Evolutionary conservation across 1,140 invertebrate species (phyloP).

Genomic region (Pararge aegeria): DNA sequence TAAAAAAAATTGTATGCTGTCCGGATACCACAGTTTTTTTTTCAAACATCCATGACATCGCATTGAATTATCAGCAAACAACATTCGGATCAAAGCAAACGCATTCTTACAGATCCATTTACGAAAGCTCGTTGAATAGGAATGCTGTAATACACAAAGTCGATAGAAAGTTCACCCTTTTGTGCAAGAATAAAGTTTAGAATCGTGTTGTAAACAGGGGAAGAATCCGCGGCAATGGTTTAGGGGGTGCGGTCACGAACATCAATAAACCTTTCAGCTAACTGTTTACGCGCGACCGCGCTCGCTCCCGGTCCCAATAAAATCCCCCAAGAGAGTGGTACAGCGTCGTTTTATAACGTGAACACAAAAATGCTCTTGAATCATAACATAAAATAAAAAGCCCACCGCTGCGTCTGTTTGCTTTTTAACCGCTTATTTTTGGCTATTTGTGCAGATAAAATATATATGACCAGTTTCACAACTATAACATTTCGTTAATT

Average conservation of each 20-base stretch:
- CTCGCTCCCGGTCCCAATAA: constrained; percentile 27
- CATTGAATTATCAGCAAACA: background rate
- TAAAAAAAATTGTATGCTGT: too few species aligned
- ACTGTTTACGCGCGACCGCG: constrained; percentile 55
- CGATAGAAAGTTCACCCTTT: background rate
- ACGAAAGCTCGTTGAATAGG: background rate
- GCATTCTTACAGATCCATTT: too few species aligned
- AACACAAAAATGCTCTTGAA: background rate
- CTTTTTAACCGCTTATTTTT: too few species aligned
- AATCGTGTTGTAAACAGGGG: constrained; percentile 25
- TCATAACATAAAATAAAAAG: too few species aligned
- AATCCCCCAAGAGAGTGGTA: constrained; percentile 13
- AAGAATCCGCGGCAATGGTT: constrained; percentile 13
- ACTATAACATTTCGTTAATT: too few species aligned
- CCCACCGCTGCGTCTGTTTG: too few species aligned
- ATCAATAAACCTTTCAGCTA: constrained; percentile 54
- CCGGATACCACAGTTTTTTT: too few species aligned
- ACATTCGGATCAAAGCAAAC: background rate
- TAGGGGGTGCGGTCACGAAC: constrained; percentile 40
- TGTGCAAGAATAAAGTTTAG: constrained; percentile 14
- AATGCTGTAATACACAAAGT: background rate
- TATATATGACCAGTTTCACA: too few species aligned
- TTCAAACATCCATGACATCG: too few species aligned
- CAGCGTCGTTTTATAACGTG: constrained; percentile 6
- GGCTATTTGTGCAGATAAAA: too few species aligned